phyloP scores from a whole-genome alignment of 2,888 invertebrate species.

The Drosophila leonis region DNA sequence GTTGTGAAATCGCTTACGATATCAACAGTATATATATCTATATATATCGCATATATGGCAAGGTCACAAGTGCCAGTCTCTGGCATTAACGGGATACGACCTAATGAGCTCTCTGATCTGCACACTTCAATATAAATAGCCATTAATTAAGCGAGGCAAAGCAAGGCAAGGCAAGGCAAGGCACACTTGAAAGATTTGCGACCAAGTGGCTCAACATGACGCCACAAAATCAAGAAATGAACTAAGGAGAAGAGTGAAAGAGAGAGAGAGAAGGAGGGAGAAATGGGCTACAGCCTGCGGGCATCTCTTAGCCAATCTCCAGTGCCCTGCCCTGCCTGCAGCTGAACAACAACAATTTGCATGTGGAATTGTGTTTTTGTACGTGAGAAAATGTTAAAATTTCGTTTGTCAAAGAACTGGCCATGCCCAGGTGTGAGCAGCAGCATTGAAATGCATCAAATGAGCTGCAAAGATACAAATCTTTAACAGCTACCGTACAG shows the following conservation, averaged over 20 bases:
- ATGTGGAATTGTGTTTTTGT: slow-evolving; percentile 52
- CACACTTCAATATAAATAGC: slow-evolving; percentile 38
- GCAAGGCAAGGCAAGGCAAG: slow-evolving; percentile 3
- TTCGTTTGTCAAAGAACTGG: slow-evolving; percentile 45
- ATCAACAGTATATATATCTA: background rate
- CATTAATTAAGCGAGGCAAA: slow-evolving; percentile 47
- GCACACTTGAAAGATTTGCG: slow-evolving; percentile 31
- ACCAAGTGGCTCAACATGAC: slow-evolving; percentile 41
- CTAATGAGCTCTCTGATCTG: slow-evolving; percentile 37
- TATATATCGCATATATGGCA: slow-evolving; percentile 24
- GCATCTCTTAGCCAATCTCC: slow-evolving; percentile 32
- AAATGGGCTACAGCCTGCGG: slow-evolving; percentile 32
- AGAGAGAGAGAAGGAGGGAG: background rate
- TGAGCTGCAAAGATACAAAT: slow-evolving; percentile 68
- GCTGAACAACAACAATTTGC: slow-evolving; percentile 58
- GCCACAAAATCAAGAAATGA: slow-evolving; percentile 34
- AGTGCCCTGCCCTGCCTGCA: background rate
- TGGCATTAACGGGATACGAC: slow-evolving; percentile 37
- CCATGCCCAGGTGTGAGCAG: slow-evolving; percentile 20
- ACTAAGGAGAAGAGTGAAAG: background rate
- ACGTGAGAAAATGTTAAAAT: slow-evolving; percentile 75
- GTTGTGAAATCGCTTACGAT: slow-evolving; percentile 32
- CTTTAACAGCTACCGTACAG: slow-evolving; percentile 62
- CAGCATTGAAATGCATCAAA: slow-evolving; percentile 75
- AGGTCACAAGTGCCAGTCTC: slow-evolving; percentile 54